These are phyloP conservation scores for Palythoa grandis DNA, from an alignment of 92 coral and sea anemone species.

Conservation along the genomic window DNA sequence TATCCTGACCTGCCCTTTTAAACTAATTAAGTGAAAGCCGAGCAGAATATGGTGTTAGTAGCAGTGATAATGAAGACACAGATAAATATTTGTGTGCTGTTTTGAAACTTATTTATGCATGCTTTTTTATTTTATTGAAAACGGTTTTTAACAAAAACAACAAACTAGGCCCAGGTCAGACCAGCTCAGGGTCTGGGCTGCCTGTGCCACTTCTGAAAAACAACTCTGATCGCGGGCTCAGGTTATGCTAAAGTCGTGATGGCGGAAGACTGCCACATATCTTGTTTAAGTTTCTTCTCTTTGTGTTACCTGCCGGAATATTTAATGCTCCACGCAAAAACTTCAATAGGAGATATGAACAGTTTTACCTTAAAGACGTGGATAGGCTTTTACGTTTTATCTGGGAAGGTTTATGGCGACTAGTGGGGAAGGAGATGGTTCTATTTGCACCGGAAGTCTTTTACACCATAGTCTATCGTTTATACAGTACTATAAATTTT, in stretches of 20 bases:
- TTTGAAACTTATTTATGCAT: no score
- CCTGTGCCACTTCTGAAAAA: background rate
- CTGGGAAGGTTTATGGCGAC: constrained; percentile 11
- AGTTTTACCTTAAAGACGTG: background rate
- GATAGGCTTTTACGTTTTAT: background rate
- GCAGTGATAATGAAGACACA: no score
- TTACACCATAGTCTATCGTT: background rate
- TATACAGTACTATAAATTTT: background rate
- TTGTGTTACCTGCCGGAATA: constrained; percentile 32
- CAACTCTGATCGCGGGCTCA: constrained; percentile 15
- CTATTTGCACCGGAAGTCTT: background rate
- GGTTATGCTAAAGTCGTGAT: background rate
- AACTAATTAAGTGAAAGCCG: no score
- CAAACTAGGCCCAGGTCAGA: no score
- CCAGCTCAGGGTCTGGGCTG: background rate
- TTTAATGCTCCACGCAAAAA: constrained; percentile 19
- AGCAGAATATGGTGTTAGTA: no score
- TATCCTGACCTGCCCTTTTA: no score
- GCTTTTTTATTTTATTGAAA: no score
- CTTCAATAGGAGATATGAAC: background rate
- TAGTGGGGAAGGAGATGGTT: background rate
- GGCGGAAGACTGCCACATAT: constrained; percentile 34
- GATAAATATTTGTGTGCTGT: no score
- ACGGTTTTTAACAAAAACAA: no score
- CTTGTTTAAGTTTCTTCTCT: background rate